Percentiles rank a stretch among this genome's conserved stretches.
Evolutionary conservation across 1,140 invertebrate species (phyloP).

Genomic region (Leptinotarsa undecemlineata): DNA sequence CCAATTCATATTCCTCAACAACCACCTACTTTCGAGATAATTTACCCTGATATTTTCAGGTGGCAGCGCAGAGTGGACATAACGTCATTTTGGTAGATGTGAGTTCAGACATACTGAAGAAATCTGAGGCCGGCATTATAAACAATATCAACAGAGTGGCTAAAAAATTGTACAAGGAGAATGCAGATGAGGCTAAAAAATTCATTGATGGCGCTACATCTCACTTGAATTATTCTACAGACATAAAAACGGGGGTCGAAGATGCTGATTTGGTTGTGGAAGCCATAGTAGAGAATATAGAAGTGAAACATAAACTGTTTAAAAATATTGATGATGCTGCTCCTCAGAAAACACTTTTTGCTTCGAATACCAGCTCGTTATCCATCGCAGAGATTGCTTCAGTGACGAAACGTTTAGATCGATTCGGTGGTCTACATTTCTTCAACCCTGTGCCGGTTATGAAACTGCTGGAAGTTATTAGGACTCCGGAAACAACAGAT

Average conservation of each 20-base stretch:
- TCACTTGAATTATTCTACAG: constrained; percentile 66
- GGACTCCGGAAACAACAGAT: constrained; percentile 71
- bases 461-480: constrained; percentile 82
- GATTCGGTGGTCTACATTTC: constrained; percentile 82
- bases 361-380: constrained; percentile 88
- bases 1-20: no score
- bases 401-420: constrained; percentile 62
- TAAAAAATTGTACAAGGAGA: constrained; percentile 78
- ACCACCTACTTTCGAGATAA: no score
- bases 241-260: constrained; percentile 64
- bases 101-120: constrained; percentile 68
- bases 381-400: constrained; percentile 84
- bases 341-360: constrained; percentile 73
- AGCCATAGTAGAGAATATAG: constrained; percentile 85
- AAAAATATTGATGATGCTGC: constrained; percentile 63
- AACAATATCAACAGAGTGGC: constrained; percentile 73
- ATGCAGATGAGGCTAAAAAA: constrained; percentile 65
- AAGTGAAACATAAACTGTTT: constrained; percentile 80
- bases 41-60: constrained; percentile 57
- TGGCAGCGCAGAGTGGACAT: constrained; percentile 77
- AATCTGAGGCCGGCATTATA: constrained; percentile 69
- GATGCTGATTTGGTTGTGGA: constrained; percentile 84
- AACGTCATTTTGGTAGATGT: constrained; percentile 78
- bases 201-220: constrained; percentile 67
- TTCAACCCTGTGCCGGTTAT: constrained; percentile 92